Evolutionary conservation across 2,888 invertebrate genomes (phyloP).

Genomic region (Volucella zonaria): DNA sequence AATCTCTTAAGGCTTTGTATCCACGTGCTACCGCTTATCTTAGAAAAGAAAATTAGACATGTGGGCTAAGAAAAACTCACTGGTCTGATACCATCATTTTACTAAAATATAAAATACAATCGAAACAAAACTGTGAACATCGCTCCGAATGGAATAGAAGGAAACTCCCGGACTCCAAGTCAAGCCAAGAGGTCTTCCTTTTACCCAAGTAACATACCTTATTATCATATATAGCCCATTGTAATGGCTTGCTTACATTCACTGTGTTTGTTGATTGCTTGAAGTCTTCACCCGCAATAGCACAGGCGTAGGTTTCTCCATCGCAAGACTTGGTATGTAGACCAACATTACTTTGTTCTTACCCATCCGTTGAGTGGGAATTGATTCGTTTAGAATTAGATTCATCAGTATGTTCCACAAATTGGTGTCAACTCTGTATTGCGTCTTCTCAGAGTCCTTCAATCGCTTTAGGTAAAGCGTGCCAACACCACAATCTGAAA

Average conservation of each 20-base stretch:
- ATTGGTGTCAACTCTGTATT: slow-evolving; percentile 94
- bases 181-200: background rate
- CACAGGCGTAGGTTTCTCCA: slow-evolving; percentile 88
- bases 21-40: too few relatives aligned
- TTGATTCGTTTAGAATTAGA: slow-evolving; percentile 88
- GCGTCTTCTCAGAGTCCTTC: slow-evolving; percentile 89
- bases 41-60: too few relatives aligned
- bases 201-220: background rate
- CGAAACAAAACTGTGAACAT: slow-evolving; percentile 20
- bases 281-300: slow-evolving; percentile 93
- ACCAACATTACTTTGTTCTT: slow-evolving; percentile 95
- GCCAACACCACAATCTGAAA: slow-evolving; percentile 94
- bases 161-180: background rate
- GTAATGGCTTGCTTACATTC: background rate
- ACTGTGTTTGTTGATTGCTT: slow-evolving; percentile 87
- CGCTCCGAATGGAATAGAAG: background rate
- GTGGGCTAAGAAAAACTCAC: too few relatives aligned
- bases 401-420: slow-evolving; percentile 94
- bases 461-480: slow-evolving; percentile 94
- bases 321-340: slow-evolving; percentile 92
- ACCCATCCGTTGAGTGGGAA: slow-evolving; percentile 90
- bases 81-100: slow-evolving; percentile 3
- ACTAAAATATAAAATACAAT: slow-evolving; percentile 26
- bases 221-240: background rate
- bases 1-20: too few relatives aligned